Conservation (phyloP, 1,140 invertebrate genomes). For the Kradibia gibbosae region DNA sequence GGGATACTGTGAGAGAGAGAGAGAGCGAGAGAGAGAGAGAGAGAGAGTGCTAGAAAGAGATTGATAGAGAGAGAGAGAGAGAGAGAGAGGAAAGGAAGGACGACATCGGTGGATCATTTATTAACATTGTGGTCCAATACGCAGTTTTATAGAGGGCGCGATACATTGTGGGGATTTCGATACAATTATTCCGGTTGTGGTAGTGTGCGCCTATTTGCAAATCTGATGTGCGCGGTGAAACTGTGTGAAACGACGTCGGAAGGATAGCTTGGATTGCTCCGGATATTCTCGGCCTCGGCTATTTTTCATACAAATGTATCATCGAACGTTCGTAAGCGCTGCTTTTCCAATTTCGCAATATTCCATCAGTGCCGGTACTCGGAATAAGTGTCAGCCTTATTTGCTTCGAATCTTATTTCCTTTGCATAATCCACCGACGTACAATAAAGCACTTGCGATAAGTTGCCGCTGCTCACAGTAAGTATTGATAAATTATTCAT, state of each 20-base stretch:
- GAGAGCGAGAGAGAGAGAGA: constrained; percentile 35
- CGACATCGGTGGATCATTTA: neutral
- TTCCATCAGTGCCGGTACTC: no score
- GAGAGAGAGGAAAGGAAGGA: neutral
- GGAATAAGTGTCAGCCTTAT: no score
- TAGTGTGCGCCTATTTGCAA: neutral
- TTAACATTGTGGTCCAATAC: constrained; percentile 8
- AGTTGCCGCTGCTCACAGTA: neutral
- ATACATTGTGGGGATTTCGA: constrained; percentile 14
- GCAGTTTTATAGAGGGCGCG: constrained; percentile 24
- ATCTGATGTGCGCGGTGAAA: neutral
- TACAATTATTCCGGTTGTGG: neutral
- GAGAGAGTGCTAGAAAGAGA: constrained; percentile 12
- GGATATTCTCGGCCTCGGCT: no score
- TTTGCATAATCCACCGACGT: neutral
- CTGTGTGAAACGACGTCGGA: neutral
- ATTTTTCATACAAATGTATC: no score
- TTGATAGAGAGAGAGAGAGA: constrained; percentile 3
- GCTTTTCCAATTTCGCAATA: no score
- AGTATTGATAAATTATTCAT: neutral
- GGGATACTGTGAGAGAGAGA: constrained; percentile 26
- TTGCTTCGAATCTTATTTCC: neutral
- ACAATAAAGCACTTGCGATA: neutral
- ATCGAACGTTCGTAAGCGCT: no score
- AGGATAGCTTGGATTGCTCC: no score